A percentile compares a stretch with the other conserved stretches of the same genome.
phyloP scores from a whole-genome alignment of 2,113 vertebrate species.

The Cygnus atratus region DNA sequence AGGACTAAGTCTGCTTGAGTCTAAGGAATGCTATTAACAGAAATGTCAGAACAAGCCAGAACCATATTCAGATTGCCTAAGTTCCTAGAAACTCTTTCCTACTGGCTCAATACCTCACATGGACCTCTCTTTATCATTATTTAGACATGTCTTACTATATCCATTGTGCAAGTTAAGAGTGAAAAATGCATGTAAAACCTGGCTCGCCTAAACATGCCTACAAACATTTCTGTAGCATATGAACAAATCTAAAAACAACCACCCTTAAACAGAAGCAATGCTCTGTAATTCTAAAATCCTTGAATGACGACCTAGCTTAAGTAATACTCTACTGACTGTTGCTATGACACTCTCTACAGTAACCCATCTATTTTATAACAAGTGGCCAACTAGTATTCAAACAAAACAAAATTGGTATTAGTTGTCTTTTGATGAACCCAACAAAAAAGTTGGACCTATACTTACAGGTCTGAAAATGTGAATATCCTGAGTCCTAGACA shows the following conservation, averaged over 20 bases:
- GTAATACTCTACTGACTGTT: background rate
- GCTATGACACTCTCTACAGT: background rate
- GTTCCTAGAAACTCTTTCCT: background rate
- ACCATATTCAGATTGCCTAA: background rate
- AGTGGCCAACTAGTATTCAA: background rate
- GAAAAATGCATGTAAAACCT: background rate
- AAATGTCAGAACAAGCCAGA: background rate
- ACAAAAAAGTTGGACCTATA: background rate
- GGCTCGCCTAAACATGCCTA: background rate
- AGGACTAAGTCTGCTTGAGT: background rate
- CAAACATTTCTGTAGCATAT: background rate
- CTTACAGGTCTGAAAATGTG: conserved; percentile 92
- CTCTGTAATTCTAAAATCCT: background rate
- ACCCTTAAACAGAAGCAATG: background rate
- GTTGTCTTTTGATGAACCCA: background rate
- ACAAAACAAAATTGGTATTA: background rate
- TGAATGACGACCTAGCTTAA: background rate
- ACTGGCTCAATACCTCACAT: background rate
- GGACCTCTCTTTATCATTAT: background rate
- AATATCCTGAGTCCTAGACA: conserved; percentile 90
- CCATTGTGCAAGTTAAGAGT: background rate
- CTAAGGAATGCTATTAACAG: background rate
- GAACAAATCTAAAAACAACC: background rate
- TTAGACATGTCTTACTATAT: background rate
- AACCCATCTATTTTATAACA: background rate